Evolutionary conservation across 2,113 vertebrate genomes (phyloP), one percentile per base, ranked within the genome.

Genomic region (Lanius ludovicianus): DNA sequence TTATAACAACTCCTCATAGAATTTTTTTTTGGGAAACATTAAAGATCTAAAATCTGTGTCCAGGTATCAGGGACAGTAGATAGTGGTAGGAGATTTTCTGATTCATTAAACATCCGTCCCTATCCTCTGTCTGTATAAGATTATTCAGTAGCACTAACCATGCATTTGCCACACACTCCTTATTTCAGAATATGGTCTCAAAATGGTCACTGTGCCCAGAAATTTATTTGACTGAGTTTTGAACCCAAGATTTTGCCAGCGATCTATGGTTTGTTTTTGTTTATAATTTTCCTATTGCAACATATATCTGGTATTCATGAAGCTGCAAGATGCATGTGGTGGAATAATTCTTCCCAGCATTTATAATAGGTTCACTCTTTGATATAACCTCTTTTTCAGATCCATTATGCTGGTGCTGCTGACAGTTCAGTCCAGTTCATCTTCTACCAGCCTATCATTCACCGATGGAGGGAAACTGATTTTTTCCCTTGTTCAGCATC

Each of bases 401-500:
- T 99, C 33, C 98, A 55, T 79, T 98, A 98, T 62, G 76, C 70
- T 28, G 98, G 98, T 68, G 97, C 97, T 33, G 93, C 97, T 1
- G 99, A 99, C 87, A 99, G 99, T 41, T 97, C 98, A 15, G 98
- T 99, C 53, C 99, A 99, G 97, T 99, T 99, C 97, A 99, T 99
- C 88, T 99, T 99, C 97, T 99, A 99, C 86, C 99, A 99, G 91
- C 99, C 99, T 33, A 99, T 99, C 86, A 97, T 99, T 94, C 99
- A 99, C 79, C 98, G 98, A 90, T 99, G 99, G 99, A 99, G 98
- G 89, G 99, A 99, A 97, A 99, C 99, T 0, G 99, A 99, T 97
- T 99, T 99, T 97, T 99, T 99, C 41, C 99, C 99, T 57, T 99
- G 99, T 95, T 99, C 99, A 15, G 99, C 98, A 95, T 99, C 99